Conservation (phyloP, 2,797 vertebrate species). For the Epinephelus awoara region DNA sequence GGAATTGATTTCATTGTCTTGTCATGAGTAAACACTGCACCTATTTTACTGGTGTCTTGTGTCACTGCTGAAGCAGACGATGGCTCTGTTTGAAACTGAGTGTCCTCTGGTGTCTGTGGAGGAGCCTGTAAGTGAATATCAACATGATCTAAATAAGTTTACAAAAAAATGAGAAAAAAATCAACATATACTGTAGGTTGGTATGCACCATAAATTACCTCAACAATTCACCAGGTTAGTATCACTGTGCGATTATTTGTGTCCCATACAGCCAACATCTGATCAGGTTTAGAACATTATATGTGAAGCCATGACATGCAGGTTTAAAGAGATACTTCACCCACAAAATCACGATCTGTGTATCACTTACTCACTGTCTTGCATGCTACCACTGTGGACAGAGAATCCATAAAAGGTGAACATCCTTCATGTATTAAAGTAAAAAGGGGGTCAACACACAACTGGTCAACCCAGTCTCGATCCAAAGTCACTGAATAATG, state of each 20-base stretch:
- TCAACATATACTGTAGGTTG: not conserved
- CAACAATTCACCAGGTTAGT: slow-evolving; percentile 35
- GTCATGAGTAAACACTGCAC: slow-evolving; percentile 19
- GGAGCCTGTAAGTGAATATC: slow-evolving; percentile 79
- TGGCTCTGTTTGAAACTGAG: slow-evolving; percentile 41
- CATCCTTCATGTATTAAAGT: too few relatives aligned
- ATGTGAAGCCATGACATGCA: slow-evolving; percentile 49
- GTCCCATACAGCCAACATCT: slow-evolving; percentile 18
- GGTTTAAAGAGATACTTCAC: too few relatives aligned
- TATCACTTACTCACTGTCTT: too few relatives aligned
- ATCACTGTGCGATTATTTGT: not conserved
- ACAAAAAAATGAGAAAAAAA: not conserved
- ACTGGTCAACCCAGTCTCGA: too few relatives aligned
- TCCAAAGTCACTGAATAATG: too few relatives aligned
- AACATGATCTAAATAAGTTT: slow-evolving; percentile 51
- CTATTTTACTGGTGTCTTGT: slow-evolving; percentile 30
- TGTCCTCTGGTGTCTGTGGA: slow-evolving; percentile 63
- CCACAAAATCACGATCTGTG: too few relatives aligned
- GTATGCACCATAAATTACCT: slow-evolving; percentile 5
- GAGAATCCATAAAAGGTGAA: too few relatives aligned
- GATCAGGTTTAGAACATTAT: not conserved
- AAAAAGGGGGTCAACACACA: too few relatives aligned
- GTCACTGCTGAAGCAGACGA: slow-evolving; percentile 32
- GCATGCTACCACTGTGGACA: too few relatives aligned
- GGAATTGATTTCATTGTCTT: slow-evolving; percentile 36